Conservation (phyloP, 2,797 vertebrate genomes). For the Gallirallus australis region DNA sequence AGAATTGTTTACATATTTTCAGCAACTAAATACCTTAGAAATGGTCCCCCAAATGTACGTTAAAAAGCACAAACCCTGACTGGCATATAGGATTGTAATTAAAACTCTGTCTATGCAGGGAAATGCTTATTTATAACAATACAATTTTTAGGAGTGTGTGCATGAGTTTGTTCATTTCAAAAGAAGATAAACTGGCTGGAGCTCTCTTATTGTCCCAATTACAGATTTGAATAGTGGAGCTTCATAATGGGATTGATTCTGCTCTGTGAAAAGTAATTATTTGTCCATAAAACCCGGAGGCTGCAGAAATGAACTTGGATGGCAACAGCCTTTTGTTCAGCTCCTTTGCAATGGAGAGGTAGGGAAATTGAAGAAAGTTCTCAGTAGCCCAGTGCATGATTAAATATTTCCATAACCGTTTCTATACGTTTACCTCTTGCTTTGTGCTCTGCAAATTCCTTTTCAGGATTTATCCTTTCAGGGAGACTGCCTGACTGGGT, state of each 20-base stretch:
- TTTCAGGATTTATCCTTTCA: slow-evolving; percentile 30
- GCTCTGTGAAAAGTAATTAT: slow-evolving; percentile 71
- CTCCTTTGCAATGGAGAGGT: slow-evolving; percentile 2
- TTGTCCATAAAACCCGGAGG: slow-evolving; percentile 64
- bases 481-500: background rate
- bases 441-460: slow-evolving; percentile 2
- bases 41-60: background rate
- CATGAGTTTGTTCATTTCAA: slow-evolving; percentile 55
- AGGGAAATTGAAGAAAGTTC: slow-evolving; percentile 53
- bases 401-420: slow-evolving; percentile 5
- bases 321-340: slow-evolving; percentile 71
- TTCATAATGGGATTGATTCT: slow-evolving; percentile 62
- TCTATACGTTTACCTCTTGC: slow-evolving; percentile 11
- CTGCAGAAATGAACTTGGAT: slow-evolving; percentile 33
- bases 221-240: slow-evolving; percentile 56
- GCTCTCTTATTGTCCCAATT: slow-evolving; percentile 61
- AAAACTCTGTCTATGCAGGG: slow-evolving; percentile 56
- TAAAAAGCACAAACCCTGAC: slow-evolving; percentile 37
- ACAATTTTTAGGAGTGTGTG: slow-evolving; percentile 53
- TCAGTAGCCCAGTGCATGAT: background rate
- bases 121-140: slow-evolving; percentile 66
- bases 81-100: slow-evolving; percentile 64
- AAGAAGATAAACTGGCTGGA: slow-evolving; percentile 20
- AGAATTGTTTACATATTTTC: slow-evolving; percentile 12
- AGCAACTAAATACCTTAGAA: slow-evolving; percentile 22